A percentile compares a stretch with the other conserved stretches of the same genome.
Conservation (phyloP, 2,113 vertebrate species). For the Asarcornis scutulata region DNA sequence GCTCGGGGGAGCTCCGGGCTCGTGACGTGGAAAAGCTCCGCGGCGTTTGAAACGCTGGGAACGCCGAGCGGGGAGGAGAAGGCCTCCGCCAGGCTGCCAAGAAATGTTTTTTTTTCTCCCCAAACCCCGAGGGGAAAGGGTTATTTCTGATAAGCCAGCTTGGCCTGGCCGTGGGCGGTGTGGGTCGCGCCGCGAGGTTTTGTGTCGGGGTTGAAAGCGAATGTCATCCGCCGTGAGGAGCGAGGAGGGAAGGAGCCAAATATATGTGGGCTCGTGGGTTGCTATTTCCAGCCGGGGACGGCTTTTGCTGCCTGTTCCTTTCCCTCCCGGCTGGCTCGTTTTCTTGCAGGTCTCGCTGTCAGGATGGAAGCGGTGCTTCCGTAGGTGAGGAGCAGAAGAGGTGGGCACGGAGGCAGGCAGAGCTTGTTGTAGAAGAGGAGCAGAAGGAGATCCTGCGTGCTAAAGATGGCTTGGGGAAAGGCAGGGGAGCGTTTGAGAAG, state of each 20-base stretch:
- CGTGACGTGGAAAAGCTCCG: not conserved
- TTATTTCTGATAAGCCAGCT: not conserved
- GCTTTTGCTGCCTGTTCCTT: rapidly evolving
- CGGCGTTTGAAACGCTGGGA: not conserved
- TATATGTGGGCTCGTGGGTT: not conserved
- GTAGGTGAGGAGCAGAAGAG: not conserved
- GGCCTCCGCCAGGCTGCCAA: not conserved
- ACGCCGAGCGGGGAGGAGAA: not conserved
- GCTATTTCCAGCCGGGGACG: not conserved
- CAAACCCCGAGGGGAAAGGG: not conserved
- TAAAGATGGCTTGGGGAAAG: not conserved
- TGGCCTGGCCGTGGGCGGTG: not conserved
- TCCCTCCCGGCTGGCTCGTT: rapidly evolving
- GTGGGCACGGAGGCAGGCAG: not conserved
- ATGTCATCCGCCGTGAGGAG: not conserved
- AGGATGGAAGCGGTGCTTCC: not conserved
- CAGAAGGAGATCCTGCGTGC: not conserved
- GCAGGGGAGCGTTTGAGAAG: not conserved
- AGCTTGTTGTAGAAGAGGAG: not conserved
- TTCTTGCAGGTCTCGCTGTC: rapidly evolving
- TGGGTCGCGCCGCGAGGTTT: not conserved
- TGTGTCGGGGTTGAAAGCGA: not conserved
- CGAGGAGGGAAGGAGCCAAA: not conserved
- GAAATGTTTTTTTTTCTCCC: not conserved
- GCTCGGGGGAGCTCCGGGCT: not conserved